Evolutionary conservation across 2,113 vertebrate genomes (phyloP), one percentile per base, ranked within the genome.

Genomic region (Nycticebus coucang): DNA sequence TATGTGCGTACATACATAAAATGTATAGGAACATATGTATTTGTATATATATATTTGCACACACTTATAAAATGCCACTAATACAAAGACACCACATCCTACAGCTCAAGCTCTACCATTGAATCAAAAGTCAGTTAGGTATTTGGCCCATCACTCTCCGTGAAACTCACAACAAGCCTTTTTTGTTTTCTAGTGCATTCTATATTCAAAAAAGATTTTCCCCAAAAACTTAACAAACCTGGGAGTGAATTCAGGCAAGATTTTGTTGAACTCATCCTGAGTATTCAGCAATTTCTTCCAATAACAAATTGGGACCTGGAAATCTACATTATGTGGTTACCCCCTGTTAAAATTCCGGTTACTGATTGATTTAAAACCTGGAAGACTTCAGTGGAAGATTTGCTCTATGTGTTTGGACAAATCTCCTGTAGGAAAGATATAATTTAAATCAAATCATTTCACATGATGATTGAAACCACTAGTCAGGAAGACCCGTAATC

Each of bases 371-470:
- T 93, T 96, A 90, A 97, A 95, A 94, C 15, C 82, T 95, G 91
- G 74, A 95, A 86, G 35, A 62, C 41, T 94, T 95, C 59, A 78
- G 41, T 55, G 55, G 24, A 97, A 97, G 59, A 90, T 91, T 83
- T 97, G 2, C 19, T 89, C 9, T 89, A 33, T 83, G 85, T 97
- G 83, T 91, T 95, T 90, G 64, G 45, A 90, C 62, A 96, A 87
- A 83, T 83, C 33, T 95, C 9, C 22, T 95, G 22, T 71, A 87
- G 53, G 75, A 93, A 95, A 93, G 57, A 88, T 92, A 71, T 41
- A 93, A 97, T 93, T 97, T 93, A 97, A 94, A 85, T 97, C n/a
- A 94, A 96, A 90, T 72, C 18, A 90, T 87, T 97, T 91, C 41
- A 89, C 94, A 92, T 87, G 30, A 68, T 93, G 60, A 86, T 85